A percentile compares a stretch with the other conserved stretches of the same genome.
These are phyloP conservation scores for Microctenopoma stevenorrisi DNA, from an alignment of 2,797 vertebrate species.

Conservation along the genomic window DNA sequence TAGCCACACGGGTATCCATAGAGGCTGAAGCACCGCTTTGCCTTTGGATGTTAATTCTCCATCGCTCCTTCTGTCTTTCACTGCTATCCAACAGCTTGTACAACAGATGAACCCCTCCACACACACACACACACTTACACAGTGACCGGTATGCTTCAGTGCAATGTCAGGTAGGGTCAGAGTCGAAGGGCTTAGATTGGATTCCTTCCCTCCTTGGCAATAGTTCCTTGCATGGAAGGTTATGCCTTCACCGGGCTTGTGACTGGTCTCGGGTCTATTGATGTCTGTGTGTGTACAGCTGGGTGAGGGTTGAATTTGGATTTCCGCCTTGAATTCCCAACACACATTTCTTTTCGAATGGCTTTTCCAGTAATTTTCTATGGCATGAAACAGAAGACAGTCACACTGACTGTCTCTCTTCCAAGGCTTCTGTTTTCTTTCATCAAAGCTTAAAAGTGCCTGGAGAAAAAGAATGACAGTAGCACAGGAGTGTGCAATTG, in stretches of 20 bases:
- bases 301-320: slow-evolving; percentile 55
- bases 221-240: slow-evolving; percentile 34
- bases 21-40: slow-evolving; percentile 17
- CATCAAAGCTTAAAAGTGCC: slow-evolving; percentile 46
- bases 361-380: slow-evolving; percentile 65
- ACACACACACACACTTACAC: slow-evolving; percentile 7
- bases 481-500: slow-evolving; percentile 38
- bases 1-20: slow-evolving; percentile 10
- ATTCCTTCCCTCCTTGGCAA: slow-evolving; percentile 36
- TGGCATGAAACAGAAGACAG: slow-evolving; percentile 55
- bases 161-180: slow-evolving; percentile 35
- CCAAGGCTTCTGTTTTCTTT: slow-evolving; percentile 68
- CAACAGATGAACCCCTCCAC: slow-evolving; percentile 28
- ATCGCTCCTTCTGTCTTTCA: not conserved
- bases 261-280: slow-evolving; percentile 21
- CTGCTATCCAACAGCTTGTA: slow-evolving; percentile 34
- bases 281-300: slow-evolving; percentile 44
- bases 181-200: slow-evolving; percentile 37
- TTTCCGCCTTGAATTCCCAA: slow-evolving; percentile 44
- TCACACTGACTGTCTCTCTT: slow-evolving; percentile 44
- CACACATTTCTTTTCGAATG: slow-evolving; percentile 63
- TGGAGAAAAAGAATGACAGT: slow-evolving; percentile 33
- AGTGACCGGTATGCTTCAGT: slow-evolving; percentile 5
- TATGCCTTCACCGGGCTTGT: slow-evolving; percentile 28
- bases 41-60: slow-evolving; percentile 28